A percentile compares a stretch with the other conserved stretches of the same genome.
Conservation (phyloP, 2,888 invertebrate genomes). For the Cerastoderma edule region DNA sequence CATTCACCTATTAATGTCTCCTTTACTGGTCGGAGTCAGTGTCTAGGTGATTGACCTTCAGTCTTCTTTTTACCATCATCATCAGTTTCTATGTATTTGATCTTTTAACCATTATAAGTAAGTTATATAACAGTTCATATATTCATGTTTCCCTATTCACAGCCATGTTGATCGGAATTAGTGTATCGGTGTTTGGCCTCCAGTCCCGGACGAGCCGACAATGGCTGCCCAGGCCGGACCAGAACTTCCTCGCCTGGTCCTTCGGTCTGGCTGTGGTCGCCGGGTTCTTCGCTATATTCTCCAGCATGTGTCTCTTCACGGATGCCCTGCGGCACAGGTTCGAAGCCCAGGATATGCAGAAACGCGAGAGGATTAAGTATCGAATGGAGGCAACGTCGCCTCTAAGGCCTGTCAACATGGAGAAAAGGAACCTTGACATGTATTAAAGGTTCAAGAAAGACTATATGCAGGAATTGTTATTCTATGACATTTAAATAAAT, state of each 20-base stretch:
- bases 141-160: slow-evolving; percentile 76
- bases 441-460: too few relatives aligned
- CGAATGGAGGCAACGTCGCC: background rate
- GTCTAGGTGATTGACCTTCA: too few relatives aligned
- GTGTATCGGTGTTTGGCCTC: slow-evolving; percentile 89
- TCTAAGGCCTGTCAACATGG: background rate
- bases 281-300: slow-evolving; percentile 72
- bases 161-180: slow-evolving; percentile 92
- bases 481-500: too few relatives aligned
- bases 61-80: too few relatives aligned
- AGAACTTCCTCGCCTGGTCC: slow-evolving; percentile 98
- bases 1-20: too few relatives aligned
- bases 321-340: slow-evolving; percentile 55
- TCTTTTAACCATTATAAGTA: too few relatives aligned
- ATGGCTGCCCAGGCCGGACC: slow-evolving; percentile 97
- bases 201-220: slow-evolving; percentile 87
- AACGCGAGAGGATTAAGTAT: background rate
- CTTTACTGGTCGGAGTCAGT: too few relatives aligned
- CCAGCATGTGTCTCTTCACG: slow-evolving; percentile 74
- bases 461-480: too few relatives aligned
- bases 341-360: slow-evolving; percentile 14
- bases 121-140: background rate
- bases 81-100: too few relatives aligned
- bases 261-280: slow-evolving; percentile 93
- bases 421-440: background rate